These are phyloP conservation scores for Macrophya annulata DNA, from an alignment of 2,888 invertebrate species.

Conservation along the genomic window DNA sequence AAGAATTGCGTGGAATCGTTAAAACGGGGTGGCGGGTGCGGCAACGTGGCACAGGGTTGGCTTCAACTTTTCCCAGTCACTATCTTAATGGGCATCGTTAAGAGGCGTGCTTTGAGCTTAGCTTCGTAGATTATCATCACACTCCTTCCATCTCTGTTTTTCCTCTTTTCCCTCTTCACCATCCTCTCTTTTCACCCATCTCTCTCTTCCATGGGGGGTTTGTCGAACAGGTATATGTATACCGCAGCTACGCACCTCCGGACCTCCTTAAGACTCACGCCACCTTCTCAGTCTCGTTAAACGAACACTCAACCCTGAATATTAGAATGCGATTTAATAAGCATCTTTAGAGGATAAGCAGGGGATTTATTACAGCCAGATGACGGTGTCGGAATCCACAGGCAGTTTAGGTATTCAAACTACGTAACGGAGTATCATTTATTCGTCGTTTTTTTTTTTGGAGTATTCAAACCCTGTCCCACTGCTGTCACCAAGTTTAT, in stretches of 20 bases:
- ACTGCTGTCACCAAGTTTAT: conserved; percentile 37
- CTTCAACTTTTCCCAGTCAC: conserved; percentile 50
- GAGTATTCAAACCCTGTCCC: background rate
- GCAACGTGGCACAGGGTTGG: background rate
- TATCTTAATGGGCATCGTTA: conserved; percentile 54
- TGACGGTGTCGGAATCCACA: background rate
- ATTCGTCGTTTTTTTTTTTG: background rate
- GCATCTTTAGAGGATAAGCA: conserved; percentile 14
- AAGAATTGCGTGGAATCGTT: conserved; percentile 50
- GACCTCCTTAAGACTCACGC: background rate
- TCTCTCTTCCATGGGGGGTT: background rate
- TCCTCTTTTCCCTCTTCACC: background rate
- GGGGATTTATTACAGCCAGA: conserved; percentile 25
- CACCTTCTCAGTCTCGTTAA: conserved; percentile 30
- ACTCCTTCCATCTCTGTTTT: conserved; percentile 6
- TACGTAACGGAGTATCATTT: conserved; percentile 4
- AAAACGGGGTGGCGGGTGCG: conserved; percentile 9
- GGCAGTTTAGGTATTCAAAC: background rate
- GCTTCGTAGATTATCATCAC: conserved; percentile 50
- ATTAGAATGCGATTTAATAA: conserved; percentile 31
- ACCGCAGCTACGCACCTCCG: background rate
- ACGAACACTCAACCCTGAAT: conserved; percentile 30
- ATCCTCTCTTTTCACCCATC: background rate
- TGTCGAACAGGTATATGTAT: background rate
- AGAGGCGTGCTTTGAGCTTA: conserved; percentile 52